These are phyloP conservation scores for Laodelphax striatellus DNA, from an alignment of 1,140 invertebrate species.

Conservation along the genomic window DNA sequence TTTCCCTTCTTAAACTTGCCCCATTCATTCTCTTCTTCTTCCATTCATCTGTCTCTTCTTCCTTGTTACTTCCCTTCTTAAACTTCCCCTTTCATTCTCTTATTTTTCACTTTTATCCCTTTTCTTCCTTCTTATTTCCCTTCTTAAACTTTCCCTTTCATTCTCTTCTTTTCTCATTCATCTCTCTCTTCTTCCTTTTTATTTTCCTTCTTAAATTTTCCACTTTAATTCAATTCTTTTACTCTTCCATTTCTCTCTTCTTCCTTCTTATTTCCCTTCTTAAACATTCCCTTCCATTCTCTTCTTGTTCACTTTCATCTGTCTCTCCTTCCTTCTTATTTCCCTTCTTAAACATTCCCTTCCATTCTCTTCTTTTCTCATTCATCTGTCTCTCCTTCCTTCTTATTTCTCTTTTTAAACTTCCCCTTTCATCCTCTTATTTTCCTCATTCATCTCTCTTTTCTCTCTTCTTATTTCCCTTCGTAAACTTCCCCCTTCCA, in stretches of 20 bases:
- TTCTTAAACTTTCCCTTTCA: too few relatives aligned
- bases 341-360: neutral
- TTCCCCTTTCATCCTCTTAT: neutral
- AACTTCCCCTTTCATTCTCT: too few relatives aligned
- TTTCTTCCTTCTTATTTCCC: too few relatives aligned
- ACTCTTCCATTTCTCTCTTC: neutral
- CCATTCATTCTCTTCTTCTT: neutral
- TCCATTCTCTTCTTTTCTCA: neutral
- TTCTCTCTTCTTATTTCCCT: neutral
- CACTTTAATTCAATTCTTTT: too few relatives aligned
- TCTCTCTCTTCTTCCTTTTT: neutral
- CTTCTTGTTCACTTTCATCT: neutral
- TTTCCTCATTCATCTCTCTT: neutral
- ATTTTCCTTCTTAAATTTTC: too few relatives aligned
- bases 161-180: neutral
- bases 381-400: neutral
- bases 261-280: neutral
- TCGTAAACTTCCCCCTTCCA: neutral
- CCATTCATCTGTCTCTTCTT: neutral
- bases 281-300: neutral
- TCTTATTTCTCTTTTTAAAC: neutral
- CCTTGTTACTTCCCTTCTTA: too few relatives aligned
- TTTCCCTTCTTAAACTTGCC: neutral
- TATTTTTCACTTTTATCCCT: too few relatives aligned
- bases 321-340: neutral